Evolutionary conservation across 2,888 invertebrate species (phyloP), one percentile per base, ranked within the genome.

Genomic region (Xylota sylvarum): DNA sequence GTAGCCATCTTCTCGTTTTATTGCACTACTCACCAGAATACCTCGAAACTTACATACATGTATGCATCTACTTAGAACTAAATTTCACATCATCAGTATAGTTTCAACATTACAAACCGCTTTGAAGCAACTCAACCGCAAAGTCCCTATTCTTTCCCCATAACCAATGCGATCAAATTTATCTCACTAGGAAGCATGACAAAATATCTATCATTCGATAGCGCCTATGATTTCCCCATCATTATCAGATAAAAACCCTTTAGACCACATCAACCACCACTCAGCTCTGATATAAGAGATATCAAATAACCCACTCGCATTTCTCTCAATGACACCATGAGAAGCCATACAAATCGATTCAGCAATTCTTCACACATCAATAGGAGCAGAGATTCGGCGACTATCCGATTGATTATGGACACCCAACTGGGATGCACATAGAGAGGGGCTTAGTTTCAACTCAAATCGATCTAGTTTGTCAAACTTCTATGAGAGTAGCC

Each of bases 341-440:
- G 86, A 86, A 86, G 86, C 86, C 86, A 69, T 82, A 86, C 5
- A 73, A 86, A 69, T 65, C 62, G 62, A 73, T 78, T 64, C 48
- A 55, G 10, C 62, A 40, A 70, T 73, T 78, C 73, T 78, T 82
- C 62, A 64, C 77, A 82, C 78, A 73, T 78, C 77, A 85, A 19
- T 72, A 62, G 56, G 12, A 62, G n/a, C 40, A 46, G 37, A 23
- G 27, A 48, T 19, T 12, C 30, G 14, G 46, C 30, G 19, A 46
- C 40, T 55, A 30, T 43, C 14, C n/a, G 52, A 73, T 64, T 56
- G 12, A 40, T 37, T 50, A 64, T 27, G n/a, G 56, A 9, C 30
- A 35, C 12, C 30, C 27, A 43, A 46, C 17, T 17, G 27, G 48
- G 27, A 62, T 14, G n/a, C n/a, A n/a, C n/a, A n/a, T n/a, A 3